Evolutionary conservation across 2,797 vertebrate species (phyloP), one percentile per base, ranked within the genome.

Genomic region (Adelosebastes latens): DNA sequence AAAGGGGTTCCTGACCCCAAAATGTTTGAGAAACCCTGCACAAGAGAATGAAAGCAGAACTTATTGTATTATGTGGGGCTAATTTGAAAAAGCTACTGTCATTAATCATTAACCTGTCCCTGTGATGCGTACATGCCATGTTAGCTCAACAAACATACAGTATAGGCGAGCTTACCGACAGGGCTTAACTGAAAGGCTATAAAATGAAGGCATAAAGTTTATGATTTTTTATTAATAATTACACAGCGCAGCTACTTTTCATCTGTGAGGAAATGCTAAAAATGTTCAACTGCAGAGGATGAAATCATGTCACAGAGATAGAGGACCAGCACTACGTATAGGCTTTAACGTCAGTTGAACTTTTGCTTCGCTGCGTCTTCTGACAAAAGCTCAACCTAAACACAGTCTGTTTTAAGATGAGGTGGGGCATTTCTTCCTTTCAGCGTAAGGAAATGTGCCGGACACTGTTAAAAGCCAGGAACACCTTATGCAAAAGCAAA

Each of bases 381-480:
- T 69, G 77, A 82, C 82, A 82, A 85, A 77, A 77, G 71, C 83
- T 81, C 24, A 64, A 24, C 29, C 56, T 34, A 11, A 55, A 63
- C 71, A 75, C 74, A 24, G 46, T 69, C 79, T 85, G 86, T 88
- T 89, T 87, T 64, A 85, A 81, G 87, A 83, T 31, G 80, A 93
- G 93, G 87, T 87, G 91, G 82, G 89, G 88, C 86, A 81, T 85
- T 81, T 86, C 80, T 84, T 85, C 90, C 89, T 95, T 95, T 94
- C 92, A 94, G 80, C 1, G 31, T 93, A 93, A 95, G 92, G 87
- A 95, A 95, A 95, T 94, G 85, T 91, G 84, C 92, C 91, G 91
- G 95, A 94, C 89, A 87, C 93, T 89, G 86, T 92, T 87, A 85
- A 92, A 46, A 94, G 83, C 81, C 89, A 59, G 87, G 88, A 90